Conservation (phyloP, 2,888 invertebrate species). For the Cryptus armator region DNA sequence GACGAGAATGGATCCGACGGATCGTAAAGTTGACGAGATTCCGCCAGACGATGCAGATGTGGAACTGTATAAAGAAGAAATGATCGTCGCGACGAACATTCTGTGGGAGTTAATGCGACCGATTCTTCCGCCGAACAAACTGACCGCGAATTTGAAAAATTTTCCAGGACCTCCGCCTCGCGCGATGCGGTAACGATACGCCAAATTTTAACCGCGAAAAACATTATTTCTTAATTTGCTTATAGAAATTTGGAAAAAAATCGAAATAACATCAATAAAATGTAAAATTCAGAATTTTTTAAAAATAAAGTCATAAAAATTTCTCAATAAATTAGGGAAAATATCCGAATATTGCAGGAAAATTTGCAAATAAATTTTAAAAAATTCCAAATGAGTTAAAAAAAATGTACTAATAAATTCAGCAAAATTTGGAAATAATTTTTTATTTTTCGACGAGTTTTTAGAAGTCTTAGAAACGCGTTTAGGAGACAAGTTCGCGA, state of each 20-base stretch:
- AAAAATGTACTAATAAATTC: not conserved
- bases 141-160: constrained; percentile 41
- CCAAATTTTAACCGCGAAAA: not conserved
- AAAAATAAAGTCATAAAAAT: no score
- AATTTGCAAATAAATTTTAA: no score
- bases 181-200: constrained; percentile 76
- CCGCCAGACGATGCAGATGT: constrained; percentile 47
- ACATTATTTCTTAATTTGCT: no score
- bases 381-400: not conserved
- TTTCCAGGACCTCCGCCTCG: constrained; percentile 58
- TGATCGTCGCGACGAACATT: constrained; percentile 73
- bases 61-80: constrained; percentile 66
- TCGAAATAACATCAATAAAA: not conserved
- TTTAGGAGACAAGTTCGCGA: constrained; percentile 74
- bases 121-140: constrained; percentile 62
- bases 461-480: constrained; percentile 77
- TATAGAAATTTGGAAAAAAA: no score
- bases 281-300: not conserved
- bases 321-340: no score
- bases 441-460: constrained; percentile 57
- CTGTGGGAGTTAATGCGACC: constrained; percentile 75
- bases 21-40: not conserved
- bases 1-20: constrained; percentile 74
- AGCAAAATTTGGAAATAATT: not conserved
- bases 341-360: no score